phyloP scores from a whole-genome alignment of 2,888 invertebrate species.

The Chironomus riparius region DNA sequence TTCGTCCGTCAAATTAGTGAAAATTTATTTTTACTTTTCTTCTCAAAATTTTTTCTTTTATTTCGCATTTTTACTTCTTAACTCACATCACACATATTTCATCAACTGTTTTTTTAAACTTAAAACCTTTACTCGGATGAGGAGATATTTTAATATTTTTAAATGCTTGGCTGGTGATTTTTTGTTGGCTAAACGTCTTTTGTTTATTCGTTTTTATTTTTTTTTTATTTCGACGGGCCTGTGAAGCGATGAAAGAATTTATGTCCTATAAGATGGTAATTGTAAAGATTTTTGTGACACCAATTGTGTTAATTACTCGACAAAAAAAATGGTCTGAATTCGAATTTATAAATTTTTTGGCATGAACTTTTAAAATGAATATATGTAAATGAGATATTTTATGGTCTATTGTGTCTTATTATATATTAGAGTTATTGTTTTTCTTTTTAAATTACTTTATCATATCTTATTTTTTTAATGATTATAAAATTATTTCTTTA shows the following conservation, averaged over 20 bases:
- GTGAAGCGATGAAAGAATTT: background rate
- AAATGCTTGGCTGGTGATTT: background rate
- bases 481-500: too few species aligned
- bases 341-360: background rate
- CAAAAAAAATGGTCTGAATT: background rate
- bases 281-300: background rate
- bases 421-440: too few species aligned
- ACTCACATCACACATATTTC: background rate
- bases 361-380: background rate
- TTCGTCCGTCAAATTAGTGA: background rate
- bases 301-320: conserved; percentile 2
- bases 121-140: background rate
- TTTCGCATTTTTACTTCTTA: background rate
- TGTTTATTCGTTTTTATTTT: background rate
- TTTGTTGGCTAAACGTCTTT: background rate
- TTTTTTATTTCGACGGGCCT: background rate
- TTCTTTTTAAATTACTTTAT: too few species aligned
- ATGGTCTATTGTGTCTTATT: too few species aligned
- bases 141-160: too few species aligned
- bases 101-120: background rate
- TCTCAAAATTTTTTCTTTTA: background rate
- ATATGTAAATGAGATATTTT: background rate
- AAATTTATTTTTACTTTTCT: background rate
- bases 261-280: background rate
- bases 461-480: too few species aligned